Percentiles rank a stretch among this genome's conserved stretches.
Evolutionary conservation across 1,140 invertebrate genomes (phyloP).

Genomic region (Drosophila erecta): DNA sequence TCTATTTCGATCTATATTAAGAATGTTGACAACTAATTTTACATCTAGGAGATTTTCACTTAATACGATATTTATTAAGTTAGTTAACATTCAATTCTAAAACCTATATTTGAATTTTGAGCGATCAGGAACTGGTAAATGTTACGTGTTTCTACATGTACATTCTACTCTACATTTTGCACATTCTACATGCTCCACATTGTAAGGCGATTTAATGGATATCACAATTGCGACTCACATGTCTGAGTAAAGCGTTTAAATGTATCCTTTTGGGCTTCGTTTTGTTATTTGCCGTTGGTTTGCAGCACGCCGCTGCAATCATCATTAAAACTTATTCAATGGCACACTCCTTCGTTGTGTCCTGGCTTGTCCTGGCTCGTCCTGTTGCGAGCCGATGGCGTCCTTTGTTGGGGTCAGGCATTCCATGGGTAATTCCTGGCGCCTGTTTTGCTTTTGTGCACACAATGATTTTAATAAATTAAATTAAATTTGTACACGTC

Average conservation of each 20-base stretch:
- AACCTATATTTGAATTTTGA: neutral
- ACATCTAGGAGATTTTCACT: too few relatives aligned
- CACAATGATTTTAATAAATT: conserved; percentile 83
- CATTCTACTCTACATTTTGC: too few relatives aligned
- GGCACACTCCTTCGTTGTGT: conserved; percentile 43
- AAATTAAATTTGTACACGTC: conserved; percentile 83
- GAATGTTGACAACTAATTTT: too few relatives aligned
- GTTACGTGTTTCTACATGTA: too few relatives aligned
- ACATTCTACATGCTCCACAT: too few relatives aligned
- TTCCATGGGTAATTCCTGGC: conserved; percentile 62
- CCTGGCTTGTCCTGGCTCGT: conserved; percentile 10
- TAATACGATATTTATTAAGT: too few relatives aligned
- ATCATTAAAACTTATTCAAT: conserved; percentile 83
- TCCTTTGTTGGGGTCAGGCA: conserved; percentile 23
- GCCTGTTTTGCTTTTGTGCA: conserved; percentile 67
- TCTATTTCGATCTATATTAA: too few relatives aligned
- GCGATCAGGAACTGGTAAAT: too few relatives aligned
- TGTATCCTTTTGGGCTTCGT: conserved; percentile 10
- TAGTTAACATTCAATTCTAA: too few relatives aligned
- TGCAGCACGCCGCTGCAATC: conserved; percentile 77
- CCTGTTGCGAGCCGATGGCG: neutral
- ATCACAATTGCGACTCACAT: conserved; percentile 15
- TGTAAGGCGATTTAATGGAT: conserved; percentile 12
- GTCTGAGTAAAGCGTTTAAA: conserved; percentile 3
- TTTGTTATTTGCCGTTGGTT: conserved; percentile 53